phyloP scores from a whole-genome alignment of 1,140 invertebrate species.

The Nylanderia fulva region DNA sequence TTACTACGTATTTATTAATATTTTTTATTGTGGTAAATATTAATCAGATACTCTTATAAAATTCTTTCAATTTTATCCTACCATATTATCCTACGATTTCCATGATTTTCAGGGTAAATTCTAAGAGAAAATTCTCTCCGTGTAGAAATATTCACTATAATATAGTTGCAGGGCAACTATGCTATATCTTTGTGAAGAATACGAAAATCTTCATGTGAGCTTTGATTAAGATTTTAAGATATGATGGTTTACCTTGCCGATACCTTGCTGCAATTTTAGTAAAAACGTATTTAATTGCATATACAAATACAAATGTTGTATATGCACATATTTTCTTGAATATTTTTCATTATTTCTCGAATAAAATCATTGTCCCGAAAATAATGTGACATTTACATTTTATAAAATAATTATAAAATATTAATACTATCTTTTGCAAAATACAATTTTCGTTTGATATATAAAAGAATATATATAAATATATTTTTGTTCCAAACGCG shows the following conservation, averaged over 20 bases:
- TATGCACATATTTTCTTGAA: conserved; percentile 9
- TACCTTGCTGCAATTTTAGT: conserved; percentile 35
- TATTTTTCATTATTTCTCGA: background rate
- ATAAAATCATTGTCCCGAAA: background rate
- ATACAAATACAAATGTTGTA: conserved; percentile 5
- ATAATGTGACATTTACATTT: conserved; percentile 13
- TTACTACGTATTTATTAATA: no score
- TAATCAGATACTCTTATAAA: no score
- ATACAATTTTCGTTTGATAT: background rate
- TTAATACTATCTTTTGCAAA: background rate
- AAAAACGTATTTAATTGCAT: conserved; percentile 38
- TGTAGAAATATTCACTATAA: no score
- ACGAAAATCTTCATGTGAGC: conserved; percentile 1
- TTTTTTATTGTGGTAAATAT: no score
- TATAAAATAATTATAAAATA: background rate
- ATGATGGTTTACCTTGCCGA: conserved; percentile 15
- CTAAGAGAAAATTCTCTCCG: no score
- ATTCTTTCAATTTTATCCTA: no score
- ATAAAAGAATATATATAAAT: background rate
- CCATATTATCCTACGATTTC: no score
- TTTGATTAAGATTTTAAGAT: conserved; percentile 23
- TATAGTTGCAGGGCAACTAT: conserved; percentile 20
- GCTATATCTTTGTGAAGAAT: background rate
- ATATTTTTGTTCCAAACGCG: background rate
- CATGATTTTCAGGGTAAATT: no score